These are phyloP conservation scores for Criorhina ranunculi DNA, from an alignment of 2,888 invertebrate species.

Conservation along the genomic window DNA sequence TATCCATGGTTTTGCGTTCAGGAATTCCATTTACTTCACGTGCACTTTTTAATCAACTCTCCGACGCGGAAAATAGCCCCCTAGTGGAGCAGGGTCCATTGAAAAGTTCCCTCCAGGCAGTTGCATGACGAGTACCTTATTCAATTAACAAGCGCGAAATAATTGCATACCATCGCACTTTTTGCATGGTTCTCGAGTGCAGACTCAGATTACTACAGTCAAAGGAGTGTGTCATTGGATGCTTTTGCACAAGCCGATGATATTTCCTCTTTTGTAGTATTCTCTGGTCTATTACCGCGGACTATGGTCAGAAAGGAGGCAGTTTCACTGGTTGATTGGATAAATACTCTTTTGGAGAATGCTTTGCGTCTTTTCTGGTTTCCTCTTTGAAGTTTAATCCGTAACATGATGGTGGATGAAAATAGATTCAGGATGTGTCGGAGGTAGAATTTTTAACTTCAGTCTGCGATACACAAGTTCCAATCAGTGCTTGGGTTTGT, in stretches of 20 bases:
- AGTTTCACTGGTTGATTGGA: neutral
- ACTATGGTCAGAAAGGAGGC: neutral
- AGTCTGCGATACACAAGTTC: no score
- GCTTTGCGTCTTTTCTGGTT: neutral
- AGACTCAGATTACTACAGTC: conserved; percentile 20
- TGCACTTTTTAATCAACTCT: conserved; percentile 49
- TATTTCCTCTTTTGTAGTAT: neutral
- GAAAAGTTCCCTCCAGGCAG: neutral
- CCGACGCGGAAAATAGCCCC: no score
- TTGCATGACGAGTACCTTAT: conserved; percentile 46
- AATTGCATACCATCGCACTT: conserved; percentile 49
- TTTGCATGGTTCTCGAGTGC: conserved; percentile 4
- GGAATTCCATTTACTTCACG: conserved; percentile 34
- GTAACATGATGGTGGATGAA: no score
- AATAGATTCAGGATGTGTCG: no score
- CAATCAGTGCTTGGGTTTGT: no score
- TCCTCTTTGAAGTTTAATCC: neutral
- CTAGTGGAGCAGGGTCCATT: conserved; percentile 10
- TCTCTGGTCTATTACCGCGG: neutral
- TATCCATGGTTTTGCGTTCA: conserved; percentile 11
- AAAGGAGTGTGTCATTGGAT: conserved; percentile 8
- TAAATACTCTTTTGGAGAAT: neutral
- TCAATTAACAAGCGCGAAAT: conserved; percentile 57
- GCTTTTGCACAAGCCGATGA: neutral
- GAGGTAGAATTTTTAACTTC: no score